Base-by-base conservation (phyloP, 2,113 vertebrate genomes). In the Cyprinodon brontotheroides region DNA sequence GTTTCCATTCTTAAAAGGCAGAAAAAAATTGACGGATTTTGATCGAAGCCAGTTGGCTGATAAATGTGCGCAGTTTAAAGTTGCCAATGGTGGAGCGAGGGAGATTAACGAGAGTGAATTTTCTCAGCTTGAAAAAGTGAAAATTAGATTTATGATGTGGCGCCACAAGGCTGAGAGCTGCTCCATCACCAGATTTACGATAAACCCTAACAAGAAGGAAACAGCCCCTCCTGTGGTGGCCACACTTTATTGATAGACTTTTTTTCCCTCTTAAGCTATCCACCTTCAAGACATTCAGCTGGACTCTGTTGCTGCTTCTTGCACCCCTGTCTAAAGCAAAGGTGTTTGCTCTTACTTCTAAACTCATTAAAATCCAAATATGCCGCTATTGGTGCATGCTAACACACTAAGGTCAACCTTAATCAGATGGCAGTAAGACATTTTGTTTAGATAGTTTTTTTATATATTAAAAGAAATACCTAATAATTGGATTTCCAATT, bases 101-200 rank as follows among this genome's bases (percentile, higher is more conserved):
- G 90, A 94, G 93, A 94, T 95, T 94, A 94, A 95, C 92, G 92
- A 93, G 93, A 91, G 70, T 3, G 78, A 91, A 93, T 94, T 93
- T 93, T 89, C 66, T 43, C 77, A 73, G 87, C 86, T 88, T 88
- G 87, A 92, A 93, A 91, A 89, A 91, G 87, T 86, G 89, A 92
- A 93, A 92, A 93, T 91, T 75, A 93, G 93, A 95, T 94, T 94
- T 94, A 94, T 94, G 93, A 92, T 85, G 89, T 82, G 85, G 87
- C 76, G 82, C 93, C 75, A 78, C 62, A 8, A 82, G 90, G 82
- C 85, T 89, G 93, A 93, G 90, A 93, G 90, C 88, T 85, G 89
- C 91, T 95, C 89, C 93, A 94, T 94, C 92, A 94, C 88, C 88
- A 93, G 93, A 94, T 94, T 94, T 94, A 94, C 91, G 92, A 93